phyloP scores from a whole-genome alignment of 92 coral and sea anemone species.

The Umimayanthus chanpuru region DNA sequence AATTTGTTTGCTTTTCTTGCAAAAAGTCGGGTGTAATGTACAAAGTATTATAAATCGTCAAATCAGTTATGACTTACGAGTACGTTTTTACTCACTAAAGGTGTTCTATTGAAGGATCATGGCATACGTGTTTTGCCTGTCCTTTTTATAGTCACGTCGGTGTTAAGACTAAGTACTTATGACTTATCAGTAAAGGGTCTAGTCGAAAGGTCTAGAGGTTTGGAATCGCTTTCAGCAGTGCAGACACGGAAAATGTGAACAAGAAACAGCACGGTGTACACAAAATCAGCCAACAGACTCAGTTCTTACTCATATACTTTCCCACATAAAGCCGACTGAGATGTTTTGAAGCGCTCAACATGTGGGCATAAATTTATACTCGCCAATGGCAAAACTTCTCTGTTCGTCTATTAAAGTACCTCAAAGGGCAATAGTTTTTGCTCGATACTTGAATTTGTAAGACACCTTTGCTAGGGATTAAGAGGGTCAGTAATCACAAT shows the following conservation, averaged over 20 bases:
- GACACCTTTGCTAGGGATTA: neutral
- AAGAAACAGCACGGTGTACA: neutral
- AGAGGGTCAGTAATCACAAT: slow-evolving; percentile 15
- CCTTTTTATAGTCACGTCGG: too few species aligned
- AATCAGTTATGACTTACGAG: too few species aligned
- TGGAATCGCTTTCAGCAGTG: neutral
- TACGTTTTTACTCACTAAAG: too few species aligned
- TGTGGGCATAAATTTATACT: neutral
- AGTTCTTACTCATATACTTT: neutral
- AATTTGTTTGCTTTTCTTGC: neutral
- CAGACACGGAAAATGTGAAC: neutral
- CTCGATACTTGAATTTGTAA: neutral
- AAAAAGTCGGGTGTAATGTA: neutral
- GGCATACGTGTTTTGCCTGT: neutral
- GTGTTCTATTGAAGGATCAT: neutral
- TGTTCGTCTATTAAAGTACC: neutral
- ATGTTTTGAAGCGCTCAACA: neutral
- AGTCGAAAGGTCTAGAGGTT: too few species aligned
- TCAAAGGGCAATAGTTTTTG: neutral
- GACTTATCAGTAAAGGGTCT: too few species aligned
- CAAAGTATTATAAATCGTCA: too few species aligned
- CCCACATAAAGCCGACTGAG: neutral
- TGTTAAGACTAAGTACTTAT: too few species aligned
- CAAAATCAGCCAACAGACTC: neutral
- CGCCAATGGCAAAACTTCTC: neutral